Percentiles rank a stretch among this genome's conserved stretches.
phyloP scores from a whole-genome alignment of 2,113 vertebrate species.

The Saccopteryx leptura region DNA sequence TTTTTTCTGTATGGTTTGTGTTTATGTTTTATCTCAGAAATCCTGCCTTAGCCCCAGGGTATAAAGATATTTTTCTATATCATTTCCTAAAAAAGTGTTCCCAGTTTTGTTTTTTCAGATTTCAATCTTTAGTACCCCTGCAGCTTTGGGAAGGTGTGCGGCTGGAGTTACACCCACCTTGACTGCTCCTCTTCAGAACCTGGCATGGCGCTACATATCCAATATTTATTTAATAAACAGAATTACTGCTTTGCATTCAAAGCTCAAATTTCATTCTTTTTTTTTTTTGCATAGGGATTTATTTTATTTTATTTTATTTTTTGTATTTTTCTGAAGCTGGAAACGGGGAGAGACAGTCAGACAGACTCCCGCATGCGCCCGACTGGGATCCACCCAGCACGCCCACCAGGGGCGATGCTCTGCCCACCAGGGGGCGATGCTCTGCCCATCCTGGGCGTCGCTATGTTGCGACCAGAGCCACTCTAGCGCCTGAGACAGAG shows the following conservation, averaged over 20 bases:
- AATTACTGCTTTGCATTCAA: conserved; percentile 6
- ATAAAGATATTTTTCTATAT: neutral
- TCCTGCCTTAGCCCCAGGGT: neutral
- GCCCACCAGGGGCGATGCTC: no score
- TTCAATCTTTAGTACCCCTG: neutral
- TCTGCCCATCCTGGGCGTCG: no score
- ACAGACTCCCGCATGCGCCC: no score
- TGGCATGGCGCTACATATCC: neutral
- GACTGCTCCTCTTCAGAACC: neutral
- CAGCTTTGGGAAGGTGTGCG: neutral
- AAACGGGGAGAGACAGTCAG: no score
- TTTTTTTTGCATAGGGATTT: no score
- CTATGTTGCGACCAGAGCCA: no score
- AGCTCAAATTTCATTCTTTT: conserved; percentile 58
- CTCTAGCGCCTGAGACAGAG: no score
- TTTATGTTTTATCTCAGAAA: neutral
- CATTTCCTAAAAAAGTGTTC: neutral
- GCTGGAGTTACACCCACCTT: neutral
- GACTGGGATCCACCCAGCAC: no score
- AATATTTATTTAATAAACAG: neutral
- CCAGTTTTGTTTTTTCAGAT: neutral
- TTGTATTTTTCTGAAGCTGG: no score
- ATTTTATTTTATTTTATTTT: no score
- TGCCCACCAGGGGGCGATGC: no score
- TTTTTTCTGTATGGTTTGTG: neutral